Conservation (phyloP, 2,113 vertebrate species). For the Pyrgilauda ruficollis region DNA sequence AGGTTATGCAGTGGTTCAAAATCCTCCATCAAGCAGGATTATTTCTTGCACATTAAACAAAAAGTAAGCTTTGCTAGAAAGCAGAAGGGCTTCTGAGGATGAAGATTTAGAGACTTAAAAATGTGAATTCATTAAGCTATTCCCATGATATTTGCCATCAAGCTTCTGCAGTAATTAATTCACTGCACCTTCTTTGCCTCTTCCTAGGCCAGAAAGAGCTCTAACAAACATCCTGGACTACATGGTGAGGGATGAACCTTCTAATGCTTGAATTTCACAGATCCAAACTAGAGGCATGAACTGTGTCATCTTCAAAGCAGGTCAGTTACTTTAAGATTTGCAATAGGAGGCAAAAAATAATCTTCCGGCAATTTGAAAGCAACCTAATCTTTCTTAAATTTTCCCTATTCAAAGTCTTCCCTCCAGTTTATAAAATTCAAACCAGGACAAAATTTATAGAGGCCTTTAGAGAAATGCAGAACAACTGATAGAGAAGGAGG, state of each 20-base stretch:
- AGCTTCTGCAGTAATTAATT: not conserved
- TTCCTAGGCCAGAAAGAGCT: not conserved
- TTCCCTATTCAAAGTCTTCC: not conserved
- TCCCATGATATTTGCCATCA: not conserved
- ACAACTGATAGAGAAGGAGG: not conserved
- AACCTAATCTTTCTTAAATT: not conserved
- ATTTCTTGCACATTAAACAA: conserved; percentile 1
- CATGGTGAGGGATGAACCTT: not conserved
- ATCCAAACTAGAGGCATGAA: not conserved
- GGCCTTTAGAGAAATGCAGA: not conserved
- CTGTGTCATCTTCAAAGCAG: not conserved
- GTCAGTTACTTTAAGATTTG: not conserved
- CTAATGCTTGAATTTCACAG: not conserved
- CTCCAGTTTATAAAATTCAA: not conserved
- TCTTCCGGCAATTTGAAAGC: not conserved
- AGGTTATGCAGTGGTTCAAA: not conserved
- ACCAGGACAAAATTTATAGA: not conserved
- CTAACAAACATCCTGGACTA: not conserved
- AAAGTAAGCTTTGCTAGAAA: conserved; percentile 36
- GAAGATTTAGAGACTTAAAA: conserved; percentile 24
- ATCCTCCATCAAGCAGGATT: conserved; percentile 11
- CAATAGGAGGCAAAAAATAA: not conserved
- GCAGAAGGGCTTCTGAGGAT: not conserved
- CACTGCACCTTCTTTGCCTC: not conserved
- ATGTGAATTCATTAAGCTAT: conserved; percentile 30